Evolutionary conservation across 2,888 invertebrate genomes (phyloP), one percentile per base, ranked within the genome.

Genomic region (Melipona bicolor): DNA sequence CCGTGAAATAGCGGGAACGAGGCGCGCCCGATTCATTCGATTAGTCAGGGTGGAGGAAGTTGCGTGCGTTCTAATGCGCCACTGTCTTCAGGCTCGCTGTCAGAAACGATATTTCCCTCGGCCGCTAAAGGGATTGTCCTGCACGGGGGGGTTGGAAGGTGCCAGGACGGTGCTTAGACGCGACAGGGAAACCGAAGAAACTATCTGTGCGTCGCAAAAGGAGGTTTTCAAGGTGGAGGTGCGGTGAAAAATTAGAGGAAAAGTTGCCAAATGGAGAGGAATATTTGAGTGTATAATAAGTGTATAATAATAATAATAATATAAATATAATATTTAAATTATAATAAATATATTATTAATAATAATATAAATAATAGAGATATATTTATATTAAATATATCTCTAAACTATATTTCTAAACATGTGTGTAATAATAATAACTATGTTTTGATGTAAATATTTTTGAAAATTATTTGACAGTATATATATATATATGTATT

Each of bases 11-110:
- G 13, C 61, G 36, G 27, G 78, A 73, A 50, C 81, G 54, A 49
- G 71, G 50, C 49, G n/a, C 56, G n/a, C 32, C n/a, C 79, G 59
- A 70, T 78, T 89, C 85, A 87, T 88, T 89, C 81, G 88, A 88
- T 89, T 85, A 89, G 62, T 65, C 69, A 62, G 21, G 52, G 62
- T 32, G 52, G 68, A 43, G 75, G 82, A 84, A 85, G 87, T 87
- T 84, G 69, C 81, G 85, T 67, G 61, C 56, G 61, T 64, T 71
- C 67, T 82, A 83, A 85, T 80, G 67, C 77, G 36, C 43, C 27
- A 71, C 76, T 72, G 81, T 54, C 83, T 76, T 64, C 76, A 82
- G 80, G 83, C 77, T 36, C 64, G 56, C 54, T 74, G 88, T 82
- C 88, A 56, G 65, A 61, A 72, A 74, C 79, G 75, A 87, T 89